Base-by-base conservation (phyloP, 1,140 invertebrate genomes). In the Galleria mellonella region DNA sequence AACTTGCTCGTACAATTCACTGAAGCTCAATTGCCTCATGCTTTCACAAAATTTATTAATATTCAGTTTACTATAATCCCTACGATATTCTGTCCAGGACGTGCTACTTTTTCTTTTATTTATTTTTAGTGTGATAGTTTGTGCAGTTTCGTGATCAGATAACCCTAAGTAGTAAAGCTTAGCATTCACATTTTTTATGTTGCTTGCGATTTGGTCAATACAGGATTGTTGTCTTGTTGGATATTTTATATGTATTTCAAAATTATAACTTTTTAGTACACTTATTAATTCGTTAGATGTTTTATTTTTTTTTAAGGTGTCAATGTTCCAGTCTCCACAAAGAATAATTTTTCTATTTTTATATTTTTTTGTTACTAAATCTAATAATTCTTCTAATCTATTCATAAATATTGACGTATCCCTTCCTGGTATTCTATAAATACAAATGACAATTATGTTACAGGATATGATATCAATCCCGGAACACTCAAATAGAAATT, bases 81-180 rank as follows among this genome's bases (percentile, higher is more conserved):
- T 15, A 32, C 33, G 51, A 9, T 37, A 38, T 38, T 57, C 48
- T 33, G 35, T 45, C 46, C 55, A 57, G n/a, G 47, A 17, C n/a
- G 11, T 38, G 6, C 17, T 13, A 32, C 8, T 0, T 14, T 17
- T 39, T 40, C 29, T 29, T 36, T 29, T 51, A 41, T 11, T 27
- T 1, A 9, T 12, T 23, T 43, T 15, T 11, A 42, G 9, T 8
- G 14, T 17, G 0, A 57, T 46, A 9, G 14, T 38, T 39, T 52
- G 55, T 9, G 43, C 50, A 12, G 42, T 57, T 43, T 57, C 55
- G 23, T 57, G 55, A 11, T 57, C 55, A 6, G 55, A 57, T 10
- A 49, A 30, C 9, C 30, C 44, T 4, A 58, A 14, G 9, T 43
- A 37, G 31, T 50, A 23, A 28, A 39, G 32, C 4, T 45, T 5